These are phyloP conservation scores for Dicerorhinus sumatrensis DNA, from an alignment of 2,113 vertebrate species.

Conservation along the genomic window DNA sequence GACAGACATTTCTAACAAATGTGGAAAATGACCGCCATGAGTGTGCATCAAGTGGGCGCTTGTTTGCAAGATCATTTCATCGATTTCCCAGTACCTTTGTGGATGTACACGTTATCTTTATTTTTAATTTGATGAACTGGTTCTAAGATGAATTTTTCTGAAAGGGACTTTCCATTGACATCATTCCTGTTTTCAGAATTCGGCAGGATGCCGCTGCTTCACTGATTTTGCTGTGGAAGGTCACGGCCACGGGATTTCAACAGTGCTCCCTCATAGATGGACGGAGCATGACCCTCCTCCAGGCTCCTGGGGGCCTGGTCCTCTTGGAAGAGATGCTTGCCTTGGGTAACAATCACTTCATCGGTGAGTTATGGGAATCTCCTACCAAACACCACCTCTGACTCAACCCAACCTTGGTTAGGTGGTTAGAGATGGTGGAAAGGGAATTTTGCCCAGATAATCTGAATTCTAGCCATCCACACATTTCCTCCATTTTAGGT, in stretches of 20 bases:
- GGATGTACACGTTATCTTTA: rapidly evolving
- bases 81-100: background rate
- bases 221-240: constrained; percentile 93
- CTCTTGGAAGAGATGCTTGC: constrained; percentile 92
- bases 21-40: no score
- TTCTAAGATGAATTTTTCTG: background rate
- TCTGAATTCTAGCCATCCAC: background rate
- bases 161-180: background rate
- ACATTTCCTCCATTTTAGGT: background rate
- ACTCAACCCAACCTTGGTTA: background rate
- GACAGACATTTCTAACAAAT: background rate
- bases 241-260: constrained; percentile 92
- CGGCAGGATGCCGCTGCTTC: constrained; percentile 93
- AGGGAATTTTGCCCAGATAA: background rate
- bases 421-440: rapidly evolving
- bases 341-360: constrained; percentile 96
- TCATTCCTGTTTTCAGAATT: constrained; percentile 86
- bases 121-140: background rate
- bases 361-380: constrained; percentile 89
- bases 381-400: background rate
- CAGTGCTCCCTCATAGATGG: constrained; percentile 94
- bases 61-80: background rate
- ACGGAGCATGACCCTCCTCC: constrained; percentile 92
- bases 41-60: rapidly evolving
- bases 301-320: constrained; percentile 93